Evolutionary conservation across 2,888 invertebrate species (phyloP), one percentile per base, ranked within the genome.

Genomic region (Drosophila mayaguana): DNA sequence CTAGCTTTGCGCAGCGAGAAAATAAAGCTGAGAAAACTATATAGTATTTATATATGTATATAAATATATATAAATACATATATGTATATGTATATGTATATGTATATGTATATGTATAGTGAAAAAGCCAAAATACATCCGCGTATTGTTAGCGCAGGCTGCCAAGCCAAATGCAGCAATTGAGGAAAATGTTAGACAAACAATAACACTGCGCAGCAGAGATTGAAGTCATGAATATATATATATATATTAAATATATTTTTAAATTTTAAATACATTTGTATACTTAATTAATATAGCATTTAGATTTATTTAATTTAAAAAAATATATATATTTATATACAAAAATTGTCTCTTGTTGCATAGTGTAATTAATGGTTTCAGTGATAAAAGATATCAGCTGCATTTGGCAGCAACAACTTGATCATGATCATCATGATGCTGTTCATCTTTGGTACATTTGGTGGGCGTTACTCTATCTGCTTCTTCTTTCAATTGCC

Each of bases 331-430:
- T n/a, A 8, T 40, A 8, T 42, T 18, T 18, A n/a, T 18, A 40
- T 34, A 11, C 5, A 45, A 42, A 25, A 9, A 9, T 3, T 2
- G 0, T 9, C 11, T 11, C 11, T 50, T 50, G 20, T 50, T 20
- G 32, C 7, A 14, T 20, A 50, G 50, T 34, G 32, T 86, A 89
- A 86, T 86, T 82, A 86, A 89, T 83, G 86, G 89, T 78, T 80
- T 89, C 14, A 85, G 78, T 86, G 89, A 89, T 86, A 85, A 89
- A 85, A 74, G 67, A 73, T 67, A 75, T 81, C 75, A 54, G 43
- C 69, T 73, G 40, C 34, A 62, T n/a, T 65, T 54, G 32, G 3
- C 63, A 25, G 56, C 40, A 25, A 12, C 34, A 56, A 16, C 40
- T 36, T 43, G 36, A 40, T 40, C 18, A 45, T 61, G 22, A 60